Conservation (phyloP, 1,140 invertebrate species). For the Lepidurus couesii region DNA sequence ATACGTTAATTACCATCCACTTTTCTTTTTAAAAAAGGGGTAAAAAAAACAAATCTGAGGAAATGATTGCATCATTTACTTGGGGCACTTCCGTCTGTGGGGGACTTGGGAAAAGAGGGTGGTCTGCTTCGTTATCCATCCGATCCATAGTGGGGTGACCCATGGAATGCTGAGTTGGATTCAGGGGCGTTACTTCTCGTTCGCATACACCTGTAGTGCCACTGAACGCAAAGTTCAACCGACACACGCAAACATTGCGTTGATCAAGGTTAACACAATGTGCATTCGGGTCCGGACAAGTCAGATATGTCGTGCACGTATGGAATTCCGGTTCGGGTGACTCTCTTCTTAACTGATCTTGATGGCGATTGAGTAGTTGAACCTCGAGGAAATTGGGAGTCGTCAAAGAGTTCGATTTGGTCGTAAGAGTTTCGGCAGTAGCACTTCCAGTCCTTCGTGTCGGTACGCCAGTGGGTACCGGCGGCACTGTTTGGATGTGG, state of each 20-base stretch:
- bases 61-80: too few species aligned
- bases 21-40: too few species aligned
- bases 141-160: not conserved
- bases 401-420: not conserved
- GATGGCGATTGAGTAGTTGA: not conserved
- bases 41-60: too few species aligned
- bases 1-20: too few species aligned
- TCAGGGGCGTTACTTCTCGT: not conserved
- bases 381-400: not conserved
- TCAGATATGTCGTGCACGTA: slow-evolving; percentile 4
- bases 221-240: not conserved
- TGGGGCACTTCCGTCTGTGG: not conserved
- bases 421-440: not conserved
- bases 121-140: not conserved
- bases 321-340: not conserved
- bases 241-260: slow-evolving; percentile 23
- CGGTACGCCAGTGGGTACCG: not conserved
- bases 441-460: not conserved
- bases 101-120: not conserved
- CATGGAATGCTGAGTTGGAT: not conserved
- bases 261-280: slow-evolving; percentile 25
- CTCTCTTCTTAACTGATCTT: not conserved
- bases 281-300: slow-evolving; percentile 27
- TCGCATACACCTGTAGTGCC: not conserved
- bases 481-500: not conserved